Evolutionary conservation across 2,888 invertebrate species (phyloP).

Genomic region (Stenurella melanura): DNA sequence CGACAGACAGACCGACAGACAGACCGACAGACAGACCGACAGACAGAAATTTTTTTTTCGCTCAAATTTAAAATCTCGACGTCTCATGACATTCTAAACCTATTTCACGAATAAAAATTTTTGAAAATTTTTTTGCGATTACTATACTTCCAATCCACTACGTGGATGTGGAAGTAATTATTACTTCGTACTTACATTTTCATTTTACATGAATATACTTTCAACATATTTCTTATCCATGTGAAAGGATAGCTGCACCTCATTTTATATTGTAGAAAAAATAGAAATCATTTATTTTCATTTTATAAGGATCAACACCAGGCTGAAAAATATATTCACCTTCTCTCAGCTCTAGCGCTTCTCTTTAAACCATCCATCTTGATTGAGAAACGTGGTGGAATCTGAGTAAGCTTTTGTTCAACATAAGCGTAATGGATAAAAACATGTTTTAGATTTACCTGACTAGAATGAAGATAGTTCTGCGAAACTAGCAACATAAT

Average conservation of each 20-base stretch:
- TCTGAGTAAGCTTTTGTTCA: slow-evolving; percentile 7
- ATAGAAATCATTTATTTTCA: slow-evolving; percentile 4
- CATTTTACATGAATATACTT: background rate
- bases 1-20: too few species aligned
- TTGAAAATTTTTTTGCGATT: too few species aligned
- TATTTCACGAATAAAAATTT: too few species aligned
- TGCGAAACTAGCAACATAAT: background rate
- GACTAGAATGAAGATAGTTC: background rate
- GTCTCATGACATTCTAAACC: too few species aligned
- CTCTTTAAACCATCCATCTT: background rate
- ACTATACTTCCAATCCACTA: too few species aligned
- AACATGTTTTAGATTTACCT: slow-evolving; percentile 7
- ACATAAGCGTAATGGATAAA: background rate
- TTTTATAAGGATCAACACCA: background rate
- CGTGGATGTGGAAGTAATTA: background rate
- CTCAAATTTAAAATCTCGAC: too few species aligned
- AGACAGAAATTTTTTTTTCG: too few species aligned
- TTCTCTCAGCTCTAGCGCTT: background rate
- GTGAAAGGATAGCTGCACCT: background rate
- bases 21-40: too few species aligned
- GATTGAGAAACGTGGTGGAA: slow-evolving; percentile 7
- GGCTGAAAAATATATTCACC: background rate
- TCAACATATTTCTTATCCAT: background rate
- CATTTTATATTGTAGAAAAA: background rate
- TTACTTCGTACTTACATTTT: background rate